Evolutionary conservation across 2,113 vertebrate species (phyloP), one percentile per base, ranked within the genome.

Genomic region (Paedocypris sp.): DNA sequence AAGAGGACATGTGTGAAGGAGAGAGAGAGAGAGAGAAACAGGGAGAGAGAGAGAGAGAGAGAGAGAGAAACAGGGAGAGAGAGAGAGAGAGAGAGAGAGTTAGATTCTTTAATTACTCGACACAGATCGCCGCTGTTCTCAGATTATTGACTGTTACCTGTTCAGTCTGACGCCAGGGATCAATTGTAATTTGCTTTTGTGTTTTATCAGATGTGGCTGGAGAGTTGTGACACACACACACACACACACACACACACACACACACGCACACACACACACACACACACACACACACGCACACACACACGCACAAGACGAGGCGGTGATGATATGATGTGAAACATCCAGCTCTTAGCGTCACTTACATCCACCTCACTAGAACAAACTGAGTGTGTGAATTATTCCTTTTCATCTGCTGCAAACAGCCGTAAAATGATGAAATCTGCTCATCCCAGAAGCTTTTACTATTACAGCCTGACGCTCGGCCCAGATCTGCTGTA

Each of bases 171-270:
- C 68, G 56, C 15, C 29, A 38, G 11, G 41, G 57, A 73, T 73
- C 71, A 73, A 73, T 73, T 67, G 52, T 67, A 73, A 70, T 73
- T 73, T 73, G 63, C 67, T 66, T 64, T 61, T 18, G 46, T 48
- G 9, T 54, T 47, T 28, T n/a, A 46, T 56, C 60, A 56, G 43
- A 67, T 60, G 46, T 46, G 25, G 13, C 23, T 47, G 3, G 38
- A 60, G 53, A 35, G 29, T 36, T 56, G 22, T 47, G 18, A 18
- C 10, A 43, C 15, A 20, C 26, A 57, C 38, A 29, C 32, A 35
- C 32, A 23, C 12, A 36, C 18, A 36, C 33, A 38, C 33, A 23
- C 18, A 38, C 7, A 36, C 31, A 52, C 19, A 23, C 18, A 46
- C 13, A 8, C 11, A 28, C 7, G 15, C 20, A 3, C 11, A 4